Conservation (phyloP, 2,888 invertebrate species). For the Subacronicta megacephala region DNA sequence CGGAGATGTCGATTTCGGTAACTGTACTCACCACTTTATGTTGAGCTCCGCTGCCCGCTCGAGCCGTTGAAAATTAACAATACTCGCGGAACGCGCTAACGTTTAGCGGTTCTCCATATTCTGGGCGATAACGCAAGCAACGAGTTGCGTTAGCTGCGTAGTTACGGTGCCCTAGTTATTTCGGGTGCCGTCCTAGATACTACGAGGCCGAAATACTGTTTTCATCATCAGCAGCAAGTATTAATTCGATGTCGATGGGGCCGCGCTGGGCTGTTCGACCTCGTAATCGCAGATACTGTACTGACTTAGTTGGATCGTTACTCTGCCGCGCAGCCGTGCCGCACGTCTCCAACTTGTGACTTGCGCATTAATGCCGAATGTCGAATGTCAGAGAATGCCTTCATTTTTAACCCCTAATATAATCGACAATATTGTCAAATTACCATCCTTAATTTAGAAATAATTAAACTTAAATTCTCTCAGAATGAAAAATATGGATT, state of each 20-base stretch:
- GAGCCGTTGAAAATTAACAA: conserved; percentile 7
- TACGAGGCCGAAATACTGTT: conserved; percentile 85
- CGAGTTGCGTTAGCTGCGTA: conserved; percentile 82
- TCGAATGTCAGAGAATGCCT: background rate
- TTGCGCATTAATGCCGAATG: conserved; percentile 19
- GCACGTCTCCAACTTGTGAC: conserved; percentile 19
- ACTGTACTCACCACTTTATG: conserved; percentile 57
- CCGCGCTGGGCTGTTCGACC: conserved; percentile 80
- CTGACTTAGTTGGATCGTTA: conserved; percentile 72
- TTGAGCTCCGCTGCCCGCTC: conserved; percentile 56
- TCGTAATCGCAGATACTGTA: conserved; percentile 70
- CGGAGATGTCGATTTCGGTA: conserved; percentile 78
- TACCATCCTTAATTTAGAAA: background rate
- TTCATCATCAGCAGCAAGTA: conserved; percentile 83
- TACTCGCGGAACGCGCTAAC: conserved; percentile 29
- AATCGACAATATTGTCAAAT: conserved; percentile 4
- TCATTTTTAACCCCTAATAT: background rate
- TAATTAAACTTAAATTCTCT: background rate
- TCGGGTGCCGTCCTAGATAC: conserved; percentile 86
- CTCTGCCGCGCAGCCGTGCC: conserved; percentile 54
- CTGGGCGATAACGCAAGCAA: conserved; percentile 68
- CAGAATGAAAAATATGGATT: background rate
- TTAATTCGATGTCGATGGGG: conserved; percentile 85
- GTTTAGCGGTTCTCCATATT: conserved; percentile 58
- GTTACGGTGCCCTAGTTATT: conserved; percentile 88